Base-by-base conservation (phyloP, 2,797 vertebrate genomes). In the Enteromius viviparus region DNA sequence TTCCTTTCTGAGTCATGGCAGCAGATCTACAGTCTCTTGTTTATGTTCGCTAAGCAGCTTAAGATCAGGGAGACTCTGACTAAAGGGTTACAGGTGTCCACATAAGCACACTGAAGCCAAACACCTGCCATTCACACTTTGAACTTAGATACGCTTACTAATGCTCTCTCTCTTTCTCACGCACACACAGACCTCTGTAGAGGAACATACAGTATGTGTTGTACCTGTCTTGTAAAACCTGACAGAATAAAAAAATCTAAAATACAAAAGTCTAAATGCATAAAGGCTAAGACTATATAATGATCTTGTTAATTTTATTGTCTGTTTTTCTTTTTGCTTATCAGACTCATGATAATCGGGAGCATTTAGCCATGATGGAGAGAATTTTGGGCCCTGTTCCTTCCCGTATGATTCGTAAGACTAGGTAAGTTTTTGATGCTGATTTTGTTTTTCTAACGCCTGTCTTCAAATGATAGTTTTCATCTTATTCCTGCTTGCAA, bases 331-430 rank as follows among this genome's bases (percentile, higher is more conserved):
- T 19, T 26, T 6, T 82, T 19, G 74, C 40, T 29, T 78, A 81
- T 82, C 87, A 99, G 98, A 99, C 98, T 10, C 98, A 99, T 23
- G 98, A 99, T 91, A 99, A 99, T 94, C 92, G 97, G 77, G 98
- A 99, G 87, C 98, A 99, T 91, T 92, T 99, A 91, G 97, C 98
- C 72, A 99, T 99, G 98, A 99, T 99, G 98, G 98, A 99, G 90
- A 95, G 98, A 85, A 99, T 99, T 86, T 76, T 98, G 83, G 98
- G 98, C 79, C 97, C 97, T 1, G 94, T 99, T 69, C 98, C 98
- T 12, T 97, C 97, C 1, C 94, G 97, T 76, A 99, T 99, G 98
- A 97, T 96, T 84, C 94, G 97, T 65, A 99, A 99, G 88, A 99
- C 97, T 4, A 88, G 88, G 88, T 89, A 69, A 0, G 3, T 19